A percentile compares a stretch with the other conserved stretches of the same genome.
Conservation (phyloP, 2,888 invertebrate genomes). For the Trichacis sp. region DNA sequence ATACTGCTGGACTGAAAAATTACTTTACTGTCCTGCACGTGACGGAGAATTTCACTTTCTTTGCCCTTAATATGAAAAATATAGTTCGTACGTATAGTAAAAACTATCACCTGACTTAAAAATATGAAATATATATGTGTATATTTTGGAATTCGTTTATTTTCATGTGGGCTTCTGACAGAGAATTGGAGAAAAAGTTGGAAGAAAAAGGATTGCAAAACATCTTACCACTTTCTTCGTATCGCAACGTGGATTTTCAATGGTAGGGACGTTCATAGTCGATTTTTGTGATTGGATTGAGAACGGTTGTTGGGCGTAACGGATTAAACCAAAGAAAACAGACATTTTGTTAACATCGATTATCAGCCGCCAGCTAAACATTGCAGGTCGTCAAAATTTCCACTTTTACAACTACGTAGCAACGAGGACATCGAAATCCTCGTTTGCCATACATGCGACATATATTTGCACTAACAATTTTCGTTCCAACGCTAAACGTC, state of each 20-base stretch:
- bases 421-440: neutral
- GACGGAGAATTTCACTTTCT: no score
- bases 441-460: constrained; percentile 32
- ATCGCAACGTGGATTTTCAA: constrained; percentile 59
- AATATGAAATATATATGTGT: no score
- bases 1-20: no score
- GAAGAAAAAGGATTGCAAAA: constrained; percentile 48
- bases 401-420: neutral
- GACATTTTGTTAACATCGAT: constrained; percentile 59
- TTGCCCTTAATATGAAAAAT: no score
- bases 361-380: constrained; percentile 46
- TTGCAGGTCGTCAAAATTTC: constrained; percentile 37
- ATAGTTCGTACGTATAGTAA: no score
- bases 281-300: constrained; percentile 54
- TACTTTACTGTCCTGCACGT: no score
- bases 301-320: constrained; percentile 55
- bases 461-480: neutral
- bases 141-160: no score
- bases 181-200: constrained; percentile 28
- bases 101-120: no score
- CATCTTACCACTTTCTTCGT: constrained; percentile 61
- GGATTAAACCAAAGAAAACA: constrained; percentile 60
- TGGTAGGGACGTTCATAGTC: constrained; percentile 53
- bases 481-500: neutral
- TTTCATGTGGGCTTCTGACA: no score